These are phyloP conservation scores for Caranx melampygus DNA, from an alignment of 2,113 vertebrate genomes.

Conservation along the genomic window DNA sequence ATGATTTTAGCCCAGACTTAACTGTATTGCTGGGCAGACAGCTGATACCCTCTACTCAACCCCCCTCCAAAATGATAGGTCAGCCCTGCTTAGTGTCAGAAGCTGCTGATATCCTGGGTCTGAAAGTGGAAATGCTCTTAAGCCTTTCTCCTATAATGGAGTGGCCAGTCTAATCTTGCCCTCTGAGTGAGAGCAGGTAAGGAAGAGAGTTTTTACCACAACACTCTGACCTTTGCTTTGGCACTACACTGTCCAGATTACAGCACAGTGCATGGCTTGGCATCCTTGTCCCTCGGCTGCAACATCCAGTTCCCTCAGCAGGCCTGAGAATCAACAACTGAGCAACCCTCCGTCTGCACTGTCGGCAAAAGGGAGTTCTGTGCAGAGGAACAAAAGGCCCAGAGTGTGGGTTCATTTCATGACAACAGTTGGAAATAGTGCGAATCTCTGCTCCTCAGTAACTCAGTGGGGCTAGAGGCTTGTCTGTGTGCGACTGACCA, in stretches of 20 bases:
- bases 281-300: conserved; percentile 36
- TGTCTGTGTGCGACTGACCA: no score
- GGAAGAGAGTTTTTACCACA: conserved; percentile 57
- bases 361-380: no score
- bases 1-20: conserved; percentile 11
- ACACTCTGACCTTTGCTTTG: conserved; percentile 68
- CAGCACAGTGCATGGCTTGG: conserved; percentile 25
- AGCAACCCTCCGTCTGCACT: no score
- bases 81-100: conserved; percentile 80
- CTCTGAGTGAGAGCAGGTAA: conserved; percentile 69
- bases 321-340: background rate
- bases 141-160: conserved; percentile 75
- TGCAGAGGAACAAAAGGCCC: no score
- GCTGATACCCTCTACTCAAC: conserved; percentile 48
- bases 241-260: conserved; percentile 60
- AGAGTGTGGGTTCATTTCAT: no score
- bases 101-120: conserved; percentile 75
- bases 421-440: no score
- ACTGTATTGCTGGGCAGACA: conserved; percentile 41
- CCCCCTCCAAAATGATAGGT: conserved; percentile 75
- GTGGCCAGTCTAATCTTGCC: conserved; percentile 76
- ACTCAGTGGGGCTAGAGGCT: no score
- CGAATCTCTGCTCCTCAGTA: no score
- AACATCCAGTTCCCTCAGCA: conserved; percentile 18
- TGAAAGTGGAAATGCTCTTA: conserved; percentile 78